Base-by-base conservation (phyloP, 2,113 vertebrate species). In the Edolisoma coerulescens region DNA sequence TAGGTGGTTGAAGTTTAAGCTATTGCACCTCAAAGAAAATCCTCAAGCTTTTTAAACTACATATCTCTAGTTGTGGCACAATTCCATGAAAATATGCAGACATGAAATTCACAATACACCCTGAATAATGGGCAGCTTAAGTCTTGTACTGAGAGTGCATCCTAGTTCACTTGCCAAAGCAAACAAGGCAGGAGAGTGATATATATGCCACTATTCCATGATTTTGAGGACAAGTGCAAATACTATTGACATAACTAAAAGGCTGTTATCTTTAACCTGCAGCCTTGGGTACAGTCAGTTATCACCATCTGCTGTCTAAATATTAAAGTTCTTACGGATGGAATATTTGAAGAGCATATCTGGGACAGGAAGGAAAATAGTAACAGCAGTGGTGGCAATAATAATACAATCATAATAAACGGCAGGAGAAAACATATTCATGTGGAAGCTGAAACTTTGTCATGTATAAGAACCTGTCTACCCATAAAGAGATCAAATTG, bases 231-330 rank as follows among this genome's bases (percentile, higher is more conserved):
- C 20, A 92, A 87, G 39, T 68, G 56, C 39, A 80, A 84, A 50
- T 87, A 32, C 8, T 74, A 39, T 18, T 85, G 60, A 94, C 60
- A 65, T 21, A 82, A 54, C 53, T 68, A 69, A 82, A 96, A 92
- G 33, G 32, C 35, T 84, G 35, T 65, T 90, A 69, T 74, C 71
- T 92, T 67, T 85, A 73, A 44, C 50, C 27, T 53, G 53, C 21
- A 78, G 83, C 60, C 61, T 84, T 90, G 32, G 30, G n/a, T 69
- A 57, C 39, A 49, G 39, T 42, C 65, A 88, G 56, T 81, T 93
- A 78, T 84, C 89, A 88, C 87, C 82, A 90, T 84, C 69, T 92
- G 30, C 70, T 94, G 69, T 94, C 73, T 93, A 88, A 95, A 88
- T 84, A 88, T 35, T 83, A 84, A 89, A 83, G 23, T 76, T 86